Percentiles rank a stretch among this genome's conserved stretches.
Conservation (phyloP, 2,797 vertebrate species). For the Antrozous pallidus region DNA sequence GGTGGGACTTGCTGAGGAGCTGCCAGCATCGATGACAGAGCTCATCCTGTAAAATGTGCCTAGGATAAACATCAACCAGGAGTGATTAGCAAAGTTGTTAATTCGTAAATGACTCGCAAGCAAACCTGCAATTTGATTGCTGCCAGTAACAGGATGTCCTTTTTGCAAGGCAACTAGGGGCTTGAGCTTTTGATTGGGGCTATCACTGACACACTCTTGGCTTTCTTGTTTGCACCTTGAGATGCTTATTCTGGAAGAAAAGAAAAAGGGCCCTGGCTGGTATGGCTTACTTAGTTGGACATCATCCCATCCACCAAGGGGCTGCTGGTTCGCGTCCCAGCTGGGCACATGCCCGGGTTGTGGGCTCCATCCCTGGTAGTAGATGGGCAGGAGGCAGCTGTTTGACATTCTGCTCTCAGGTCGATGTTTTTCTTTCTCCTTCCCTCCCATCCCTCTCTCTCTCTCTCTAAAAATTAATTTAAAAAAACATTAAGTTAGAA, state of each 20-base stretch:
- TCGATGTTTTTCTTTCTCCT: neutral
- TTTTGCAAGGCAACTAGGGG: constrained; percentile 36
- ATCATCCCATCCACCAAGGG: neutral
- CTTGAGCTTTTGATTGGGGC: neutral
- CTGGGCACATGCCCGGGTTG: neutral
- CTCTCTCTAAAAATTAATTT: neutral
- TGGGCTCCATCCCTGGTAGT: neutral
- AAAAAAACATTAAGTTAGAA: neutral
- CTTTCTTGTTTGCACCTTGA: constrained; percentile 32
- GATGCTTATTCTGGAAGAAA: constrained; percentile 18
- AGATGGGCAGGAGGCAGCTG: neutral
- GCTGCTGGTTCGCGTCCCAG: neutral
- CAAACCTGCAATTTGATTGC: constrained; percentile 65
- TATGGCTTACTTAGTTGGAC: neutral
- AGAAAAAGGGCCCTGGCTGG: neutral
- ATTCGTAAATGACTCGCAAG: constrained; percentile 66
- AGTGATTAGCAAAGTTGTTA: constrained; percentile 74
- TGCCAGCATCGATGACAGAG: constrained; percentile 82
- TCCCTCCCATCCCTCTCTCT: neutral
- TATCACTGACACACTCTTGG: neutral
- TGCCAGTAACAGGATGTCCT: constrained; percentile 37
- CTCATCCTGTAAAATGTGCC: constrained; percentile 72
- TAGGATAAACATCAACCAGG: constrained; percentile 73
- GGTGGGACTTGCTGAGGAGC: constrained; percentile 83
- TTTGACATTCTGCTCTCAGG: neutral